Base-by-base conservation (phyloP, 2,113 vertebrate species). In the Apteryx owenii region DNA sequence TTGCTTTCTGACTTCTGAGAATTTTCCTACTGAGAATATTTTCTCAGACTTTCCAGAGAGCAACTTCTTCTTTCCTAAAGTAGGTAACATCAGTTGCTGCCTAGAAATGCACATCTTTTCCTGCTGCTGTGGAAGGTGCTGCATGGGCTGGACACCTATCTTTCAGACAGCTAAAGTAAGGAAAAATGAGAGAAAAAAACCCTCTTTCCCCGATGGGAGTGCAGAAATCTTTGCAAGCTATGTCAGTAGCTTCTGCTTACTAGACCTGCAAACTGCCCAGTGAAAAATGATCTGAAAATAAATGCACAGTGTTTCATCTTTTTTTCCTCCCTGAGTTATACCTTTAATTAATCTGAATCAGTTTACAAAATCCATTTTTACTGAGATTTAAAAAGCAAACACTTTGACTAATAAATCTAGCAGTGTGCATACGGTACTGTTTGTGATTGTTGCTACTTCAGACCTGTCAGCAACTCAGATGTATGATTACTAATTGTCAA, bases 321-420 rank as follows among this genome's bases (percentile, higher is more conserved):
- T 85, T 85, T 92, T 89, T 42, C 79, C 79, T 85, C 71, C 50
- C 79, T 42, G 61, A 91, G 72, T 95, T 95, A 91, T 60, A 80
- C 60, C 91, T 94, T 96, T 97, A 97, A 97, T 97, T 97, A 95
- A 97, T 97, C 97, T 96, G 96, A 73, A 91, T 94, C 96, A 93
- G 87, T 81, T 95, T 91, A 95, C 75, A 88, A 83, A 91, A 96
- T 95, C 93, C 87, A 95, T 95, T 95, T 95, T 94, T 88, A 85
- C 81, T 94, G 75, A 42, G 93, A 95, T 94, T 93, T 88, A 51
- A 80, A 94, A 93, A 93, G 72, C 91, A 75, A 58, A 58, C 33
- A 66, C 87, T 85, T 93, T 82, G 91, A 85, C 89, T 94, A 97
- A 97, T 93, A 96, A 89, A 95, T 95, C 87, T 70, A 88, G 85